These are phyloP conservation scores for Nothura maculosa DNA, from an alignment of 2,797 vertebrate genomes.

Conservation along the genomic window DNA sequence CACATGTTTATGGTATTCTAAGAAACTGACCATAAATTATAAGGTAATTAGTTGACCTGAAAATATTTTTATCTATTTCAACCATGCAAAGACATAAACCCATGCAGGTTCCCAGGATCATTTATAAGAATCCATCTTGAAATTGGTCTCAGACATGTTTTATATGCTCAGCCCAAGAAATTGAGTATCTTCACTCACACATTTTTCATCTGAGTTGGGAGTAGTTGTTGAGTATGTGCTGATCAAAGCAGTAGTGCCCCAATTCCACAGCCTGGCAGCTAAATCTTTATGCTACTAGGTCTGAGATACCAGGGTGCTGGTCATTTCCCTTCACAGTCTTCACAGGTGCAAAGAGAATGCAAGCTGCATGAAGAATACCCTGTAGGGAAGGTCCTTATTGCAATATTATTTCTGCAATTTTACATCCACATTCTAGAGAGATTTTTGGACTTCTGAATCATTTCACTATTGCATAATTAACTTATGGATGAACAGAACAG, in stretches of 20 bases:
- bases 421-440: not conserved
- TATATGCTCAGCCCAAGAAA: not conserved
- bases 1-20: not conserved
- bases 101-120: not conserved
- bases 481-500: not conserved
- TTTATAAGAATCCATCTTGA: not conserved
- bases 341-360: not conserved
- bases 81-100: not conserved
- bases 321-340: not conserved
- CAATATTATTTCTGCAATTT: not conserved
- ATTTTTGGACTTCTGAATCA: not conserved
- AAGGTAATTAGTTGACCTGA: constrained; percentile 42
- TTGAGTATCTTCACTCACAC: not conserved
- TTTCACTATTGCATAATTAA: not conserved
- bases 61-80: not conserved
- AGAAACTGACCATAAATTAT: constrained; percentile 50
- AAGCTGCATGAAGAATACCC: not conserved
- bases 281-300: not conserved
- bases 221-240: not conserved
- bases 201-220: not conserved
- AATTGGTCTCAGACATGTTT: fast-evolving
- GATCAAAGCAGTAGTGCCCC: not conserved
- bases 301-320: not conserved
- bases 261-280: not conserved
- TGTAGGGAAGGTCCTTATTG: not conserved